Conservation (phyloP, 2,888 invertebrate genomes). For the Bedellia somnulentella region DNA sequence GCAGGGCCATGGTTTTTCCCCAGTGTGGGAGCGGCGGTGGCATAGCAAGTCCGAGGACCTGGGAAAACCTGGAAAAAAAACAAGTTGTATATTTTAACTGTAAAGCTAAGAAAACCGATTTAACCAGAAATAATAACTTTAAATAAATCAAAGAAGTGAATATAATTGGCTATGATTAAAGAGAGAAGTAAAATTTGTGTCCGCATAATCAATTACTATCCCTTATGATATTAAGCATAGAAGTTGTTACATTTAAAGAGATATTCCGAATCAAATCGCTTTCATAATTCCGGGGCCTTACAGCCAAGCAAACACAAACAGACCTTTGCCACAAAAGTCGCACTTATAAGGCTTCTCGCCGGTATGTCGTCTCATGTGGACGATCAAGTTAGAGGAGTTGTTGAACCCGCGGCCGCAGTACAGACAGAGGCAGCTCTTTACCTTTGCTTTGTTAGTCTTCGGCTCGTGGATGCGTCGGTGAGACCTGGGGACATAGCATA, state of each 20-base stretch:
- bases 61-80: conserved; percentile 49
- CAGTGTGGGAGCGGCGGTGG: conserved; percentile 63
- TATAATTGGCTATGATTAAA: too few species aligned
- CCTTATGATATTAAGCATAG: too few species aligned
- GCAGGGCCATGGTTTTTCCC: conserved; percentile 61
- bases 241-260: too few species aligned
- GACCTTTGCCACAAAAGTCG: conserved; percentile 63
- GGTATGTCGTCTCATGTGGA: conserved; percentile 69
- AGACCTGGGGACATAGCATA: conserved; percentile 27
- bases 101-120: too few species aligned
- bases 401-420: conserved; percentile 64
- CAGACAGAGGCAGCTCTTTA: conserved; percentile 54
- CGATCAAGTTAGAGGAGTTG: conserved; percentile 64
- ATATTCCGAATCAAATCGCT: too few species aligned
- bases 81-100: too few species aligned
- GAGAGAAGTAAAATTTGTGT: too few species aligned
- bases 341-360: conserved; percentile 68
- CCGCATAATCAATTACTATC: too few species aligned
- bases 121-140: too few species aligned
- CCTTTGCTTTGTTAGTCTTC: conserved; percentile 24
- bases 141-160: too few species aligned
- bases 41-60: conserved; percentile 65
- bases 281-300: too few species aligned
- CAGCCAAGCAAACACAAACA: conserved; percentile 5
- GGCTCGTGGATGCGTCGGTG: conserved; percentile 58